Percentiles rank a stretch among this genome's conserved stretches.
These are phyloP conservation scores for Plebejus melissa DNA, from an alignment of 2,888 invertebrate genomes.

Conservation along the genomic window DNA sequence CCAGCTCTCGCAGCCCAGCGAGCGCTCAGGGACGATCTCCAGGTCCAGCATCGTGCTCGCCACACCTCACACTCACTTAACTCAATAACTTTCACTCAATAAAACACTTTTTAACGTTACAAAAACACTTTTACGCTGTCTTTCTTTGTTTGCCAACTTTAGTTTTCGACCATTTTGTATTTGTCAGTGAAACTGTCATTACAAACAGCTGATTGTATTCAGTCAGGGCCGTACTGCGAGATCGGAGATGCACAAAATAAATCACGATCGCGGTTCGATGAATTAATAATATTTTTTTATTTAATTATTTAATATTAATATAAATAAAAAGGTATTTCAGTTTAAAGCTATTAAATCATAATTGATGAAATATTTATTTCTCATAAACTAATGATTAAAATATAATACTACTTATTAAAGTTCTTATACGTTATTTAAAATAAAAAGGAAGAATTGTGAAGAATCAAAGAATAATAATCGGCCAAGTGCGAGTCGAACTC, in stretches of 20 bases:
- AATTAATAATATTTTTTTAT: no score
- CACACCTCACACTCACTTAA: constrained; percentile 91
- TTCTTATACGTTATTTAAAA: no score
- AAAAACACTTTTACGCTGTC: constrained; percentile 71
- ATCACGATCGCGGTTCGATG: background rate
- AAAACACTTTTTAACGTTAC: constrained; percentile 59
- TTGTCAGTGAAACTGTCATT: constrained; percentile 80
- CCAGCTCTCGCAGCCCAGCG: constrained; percentile 98
- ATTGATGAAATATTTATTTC: no score
- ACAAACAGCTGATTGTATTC: constrained; percentile 80
- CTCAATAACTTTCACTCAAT: constrained; percentile 69
- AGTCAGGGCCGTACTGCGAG: constrained; percentile 56
- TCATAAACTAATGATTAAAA: no score
- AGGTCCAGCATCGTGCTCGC: constrained; percentile 92
- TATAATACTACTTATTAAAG: no score
- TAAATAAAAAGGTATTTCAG: no score
- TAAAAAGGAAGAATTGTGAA: no score
- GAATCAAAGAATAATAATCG: no score
- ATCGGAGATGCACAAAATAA: background rate
- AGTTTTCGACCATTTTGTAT: constrained; percentile 80
- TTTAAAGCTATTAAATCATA: no score
- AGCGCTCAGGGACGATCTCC: constrained; percentile 97
- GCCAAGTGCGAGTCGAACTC: no score
- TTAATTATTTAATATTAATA: no score
- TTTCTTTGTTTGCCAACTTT: constrained; percentile 80